A percentile compares a stretch with the other conserved stretches of the same genome.
Evolutionary conservation across 2,888 invertebrate genomes (phyloP).

Genomic region (Rhynchonema sp.): DNA sequence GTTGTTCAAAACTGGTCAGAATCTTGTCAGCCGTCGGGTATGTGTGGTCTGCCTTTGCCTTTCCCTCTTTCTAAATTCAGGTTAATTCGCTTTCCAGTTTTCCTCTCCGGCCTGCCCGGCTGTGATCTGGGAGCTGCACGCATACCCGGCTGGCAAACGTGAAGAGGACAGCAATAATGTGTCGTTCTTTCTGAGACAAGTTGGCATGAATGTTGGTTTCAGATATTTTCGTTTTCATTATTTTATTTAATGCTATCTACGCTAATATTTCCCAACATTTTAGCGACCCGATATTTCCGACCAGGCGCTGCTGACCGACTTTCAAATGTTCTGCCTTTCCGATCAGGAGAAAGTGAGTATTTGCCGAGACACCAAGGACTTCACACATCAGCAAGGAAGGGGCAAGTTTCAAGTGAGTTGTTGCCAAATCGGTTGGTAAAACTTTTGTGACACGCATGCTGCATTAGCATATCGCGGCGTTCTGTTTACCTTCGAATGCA

Average conservation of each 20-base stretch:
- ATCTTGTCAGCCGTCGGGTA: conserved; percentile 18
- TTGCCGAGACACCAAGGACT: conserved; percentile 24
- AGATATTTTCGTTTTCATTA: background rate
- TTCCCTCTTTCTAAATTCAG: background rate
- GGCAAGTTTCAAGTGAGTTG: conserved; percentile 22
- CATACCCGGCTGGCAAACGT: conserved; percentile 25
- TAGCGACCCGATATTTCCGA: conserved; percentile 15
- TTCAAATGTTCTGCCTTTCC: conserved; percentile 22
- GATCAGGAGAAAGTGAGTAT: conserved; percentile 15
- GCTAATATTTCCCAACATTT: conserved; percentile 4
- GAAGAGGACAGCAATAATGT: conserved; percentile 22
- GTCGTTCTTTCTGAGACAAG: conserved; percentile 22
- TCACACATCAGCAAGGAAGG: conserved; percentile 23
- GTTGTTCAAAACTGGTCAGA: conserved; percentile 20
- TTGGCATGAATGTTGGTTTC: conserved; percentile 17
- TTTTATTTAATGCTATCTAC: background rate
- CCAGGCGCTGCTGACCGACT: conserved; percentile 25
- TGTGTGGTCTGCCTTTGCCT: conserved; percentile 1
- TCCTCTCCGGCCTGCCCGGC: conserved; percentile 6
- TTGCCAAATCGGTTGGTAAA: too few species aligned
- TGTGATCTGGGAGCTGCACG: conserved; percentile 24
- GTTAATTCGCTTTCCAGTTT: background rate
- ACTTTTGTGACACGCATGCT: too few species aligned
- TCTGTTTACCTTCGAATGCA: too few species aligned
- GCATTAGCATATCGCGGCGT: too few species aligned